phyloP scores from a whole-genome alignment of 2,797 vertebrate species.

The Distichodus sexfasciatus region DNA sequence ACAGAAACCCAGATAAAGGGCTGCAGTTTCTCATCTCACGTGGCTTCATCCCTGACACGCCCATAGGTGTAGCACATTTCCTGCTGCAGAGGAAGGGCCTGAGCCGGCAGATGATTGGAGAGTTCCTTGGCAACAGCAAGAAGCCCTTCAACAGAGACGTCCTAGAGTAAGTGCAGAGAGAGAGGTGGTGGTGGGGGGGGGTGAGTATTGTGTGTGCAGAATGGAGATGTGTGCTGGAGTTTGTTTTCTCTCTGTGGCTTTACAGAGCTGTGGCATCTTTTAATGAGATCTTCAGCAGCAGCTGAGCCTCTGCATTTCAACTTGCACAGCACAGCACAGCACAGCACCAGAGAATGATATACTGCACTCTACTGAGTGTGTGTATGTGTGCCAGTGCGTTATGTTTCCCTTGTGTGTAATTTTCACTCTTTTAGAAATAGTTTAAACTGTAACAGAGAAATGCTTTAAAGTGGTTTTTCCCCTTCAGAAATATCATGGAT shows the following conservation, averaged over 20 bases:
- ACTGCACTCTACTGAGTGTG: not conserved
- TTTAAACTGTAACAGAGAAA: conserved; percentile 4
- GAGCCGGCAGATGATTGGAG: conserved; percentile 98
- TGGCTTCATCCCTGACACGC: conserved; percentile 97
- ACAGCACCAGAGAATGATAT: conserved; percentile 19
- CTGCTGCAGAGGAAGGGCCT: conserved; percentile 95
- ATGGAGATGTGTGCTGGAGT: conserved; percentile 25
- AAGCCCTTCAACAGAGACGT: conserved; percentile 96
- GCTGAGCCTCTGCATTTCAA: conserved; percentile 30
- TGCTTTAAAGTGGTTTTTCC: not conserved
- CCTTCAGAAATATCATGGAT: not conserved
- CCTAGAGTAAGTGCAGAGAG: conserved; percentile 71
- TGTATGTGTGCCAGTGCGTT: not conserved
- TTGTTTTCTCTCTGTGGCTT: conserved; percentile 7
- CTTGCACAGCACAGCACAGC: conserved; percentile 31
- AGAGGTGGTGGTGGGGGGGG: not conserved
- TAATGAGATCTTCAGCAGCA: conserved; percentile 49
- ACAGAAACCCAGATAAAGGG: conserved; percentile 96
- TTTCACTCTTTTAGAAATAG: not conserved
- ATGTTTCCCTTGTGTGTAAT: not conserved
- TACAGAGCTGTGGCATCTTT: conserved; percentile 42
- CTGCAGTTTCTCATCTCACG: conserved; percentile 97
- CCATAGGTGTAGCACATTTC: conserved; percentile 96
- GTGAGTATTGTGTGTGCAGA: conserved; percentile 25
- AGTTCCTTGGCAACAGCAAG: conserved; percentile 98